phyloP scores from a whole-genome alignment of 2,888 invertebrate genomes.

The Drosophila longiperda region DNA sequence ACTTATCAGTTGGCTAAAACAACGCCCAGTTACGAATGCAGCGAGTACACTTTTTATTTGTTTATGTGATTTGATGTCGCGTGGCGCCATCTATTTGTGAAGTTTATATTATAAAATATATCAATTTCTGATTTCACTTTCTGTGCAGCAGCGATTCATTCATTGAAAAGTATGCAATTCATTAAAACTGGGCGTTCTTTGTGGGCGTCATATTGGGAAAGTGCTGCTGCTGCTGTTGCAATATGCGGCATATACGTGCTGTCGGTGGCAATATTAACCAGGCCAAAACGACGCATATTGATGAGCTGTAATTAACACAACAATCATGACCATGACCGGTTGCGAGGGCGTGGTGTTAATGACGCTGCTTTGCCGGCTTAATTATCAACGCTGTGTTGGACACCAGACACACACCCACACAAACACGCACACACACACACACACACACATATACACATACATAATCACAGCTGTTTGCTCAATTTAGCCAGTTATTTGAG shows the following conservation, averaged over 20 bases:
- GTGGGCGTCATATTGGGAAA: constrained; percentile 55
- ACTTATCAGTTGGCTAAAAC: constrained; percentile 57
- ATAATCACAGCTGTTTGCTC: constrained; percentile 52
- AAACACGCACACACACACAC: constrained; percentile 24
- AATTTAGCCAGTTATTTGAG: constrained; percentile 34
- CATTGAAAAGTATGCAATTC: constrained; percentile 26
- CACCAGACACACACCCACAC: constrained; percentile 33
- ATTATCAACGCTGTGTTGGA: constrained; percentile 44
- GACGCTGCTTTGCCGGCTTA: constrained; percentile 60
- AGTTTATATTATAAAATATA: not conserved
- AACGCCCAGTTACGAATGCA: constrained; percentile 19
- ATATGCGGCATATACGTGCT: constrained; percentile 51
- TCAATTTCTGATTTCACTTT: constrained; percentile 25
- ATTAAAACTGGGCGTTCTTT: constrained; percentile 44
- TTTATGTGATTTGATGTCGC: not conserved
- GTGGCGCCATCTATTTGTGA: constrained; percentile 67
- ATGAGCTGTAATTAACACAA: constrained; percentile 67
- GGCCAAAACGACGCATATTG: constrained; percentile 63
- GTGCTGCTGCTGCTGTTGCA: constrained; percentile 35
- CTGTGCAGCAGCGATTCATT: constrained; percentile 41
- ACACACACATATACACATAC: constrained; percentile 25
- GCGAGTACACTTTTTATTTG: constrained; percentile 34
- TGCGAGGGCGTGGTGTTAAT: constrained; percentile 44
- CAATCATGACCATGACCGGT: constrained; percentile 58
- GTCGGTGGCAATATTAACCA: constrained; percentile 29